Evolutionary conservation across 2,797 vertebrate genomes (phyloP), one percentile per base, ranked within the genome.

Genomic region (Nannoperca australis): DNA sequence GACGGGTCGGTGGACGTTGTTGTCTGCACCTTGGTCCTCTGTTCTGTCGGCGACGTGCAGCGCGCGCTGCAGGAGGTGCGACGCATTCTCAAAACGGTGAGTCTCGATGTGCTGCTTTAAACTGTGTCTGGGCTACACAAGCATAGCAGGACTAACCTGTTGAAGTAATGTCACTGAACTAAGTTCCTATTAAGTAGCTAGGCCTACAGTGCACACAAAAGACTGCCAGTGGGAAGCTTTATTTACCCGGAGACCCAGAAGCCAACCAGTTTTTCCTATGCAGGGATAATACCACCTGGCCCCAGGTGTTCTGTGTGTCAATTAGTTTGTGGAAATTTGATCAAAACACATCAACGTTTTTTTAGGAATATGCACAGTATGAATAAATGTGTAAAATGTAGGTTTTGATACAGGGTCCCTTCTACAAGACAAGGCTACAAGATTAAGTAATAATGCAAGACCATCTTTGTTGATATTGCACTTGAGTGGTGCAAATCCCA

Each of bases 11-110:
- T 97, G 90, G 97, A 98, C 0, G 97, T 91, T 0, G 96, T 97
- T 2, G 90, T 97, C 42, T 92, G 95, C 73, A 97, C 97, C 0
- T 27, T 97, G 77, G 96, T 98, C 0, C 94, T 98, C 1, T 97
- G 97, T 65, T 96, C 96, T 0, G 97, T 97, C 15, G 1, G 7
- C 0, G 83, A 91, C 0, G 80, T 92, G 0, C 81, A 27, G 22
- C 44, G 4, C 4, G 95, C 96, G 53, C 88, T 98, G 22, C 85
- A 63, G 70, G 97, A 98, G 73, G 90, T 78, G 5, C 88, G 81
- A 2, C 93, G 96, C 6, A 86, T 97, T 32, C 95, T 97, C 27
- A 94, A 72, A 70, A 92, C 94, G 5, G 97, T 97, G 85, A 95
- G 96, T 95, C 17, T 32, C 6, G 5, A 0, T 2, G 1, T 70